phyloP scores from a whole-genome alignment of 2,797 vertebrate species.

The Apodemus agrarius region DNA sequence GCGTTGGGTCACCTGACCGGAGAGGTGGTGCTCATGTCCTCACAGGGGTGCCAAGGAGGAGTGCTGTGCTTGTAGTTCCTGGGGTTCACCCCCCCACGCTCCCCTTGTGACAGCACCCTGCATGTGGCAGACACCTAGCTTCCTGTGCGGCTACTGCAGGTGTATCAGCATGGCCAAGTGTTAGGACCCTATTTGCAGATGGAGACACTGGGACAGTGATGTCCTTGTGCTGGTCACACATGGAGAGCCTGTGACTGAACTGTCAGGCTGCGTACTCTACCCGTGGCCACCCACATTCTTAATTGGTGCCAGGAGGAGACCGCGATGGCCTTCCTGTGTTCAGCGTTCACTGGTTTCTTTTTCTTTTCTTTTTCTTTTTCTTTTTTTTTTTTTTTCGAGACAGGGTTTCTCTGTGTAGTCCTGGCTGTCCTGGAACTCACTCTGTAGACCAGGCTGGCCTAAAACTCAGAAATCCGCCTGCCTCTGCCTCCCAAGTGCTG shows the following conservation, averaged over 20 bases:
- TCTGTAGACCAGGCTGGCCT: no score
- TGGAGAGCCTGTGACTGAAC: background rate
- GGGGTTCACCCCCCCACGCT: background rate
- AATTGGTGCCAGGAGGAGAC: background rate
- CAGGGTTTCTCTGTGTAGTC: no score
- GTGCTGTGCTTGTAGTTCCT: background rate
- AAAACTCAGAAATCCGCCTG: no score
- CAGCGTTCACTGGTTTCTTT: background rate
- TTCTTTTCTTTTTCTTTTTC: background rate
- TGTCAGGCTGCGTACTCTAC: background rate
- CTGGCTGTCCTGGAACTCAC: no score
- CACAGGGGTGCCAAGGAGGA: background rate
- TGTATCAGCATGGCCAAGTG: background rate
- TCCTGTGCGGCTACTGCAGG: background rate
- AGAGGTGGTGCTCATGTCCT: background rate
- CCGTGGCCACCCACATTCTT: background rate
- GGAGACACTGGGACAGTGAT: background rate
- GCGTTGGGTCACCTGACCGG: background rate
- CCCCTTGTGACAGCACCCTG: background rate
- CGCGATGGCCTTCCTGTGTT: background rate
- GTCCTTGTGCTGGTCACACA: background rate
- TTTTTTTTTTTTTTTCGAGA: no score
- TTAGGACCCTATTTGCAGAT: background rate
- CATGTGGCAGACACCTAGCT: fast-evolving
- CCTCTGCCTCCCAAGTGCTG: no score